These are phyloP conservation scores for Cladorhizidae sp. DNA, from an alignment of 37 sponge, comb jelly and placozoan species.

Conservation along the genomic window DNA sequence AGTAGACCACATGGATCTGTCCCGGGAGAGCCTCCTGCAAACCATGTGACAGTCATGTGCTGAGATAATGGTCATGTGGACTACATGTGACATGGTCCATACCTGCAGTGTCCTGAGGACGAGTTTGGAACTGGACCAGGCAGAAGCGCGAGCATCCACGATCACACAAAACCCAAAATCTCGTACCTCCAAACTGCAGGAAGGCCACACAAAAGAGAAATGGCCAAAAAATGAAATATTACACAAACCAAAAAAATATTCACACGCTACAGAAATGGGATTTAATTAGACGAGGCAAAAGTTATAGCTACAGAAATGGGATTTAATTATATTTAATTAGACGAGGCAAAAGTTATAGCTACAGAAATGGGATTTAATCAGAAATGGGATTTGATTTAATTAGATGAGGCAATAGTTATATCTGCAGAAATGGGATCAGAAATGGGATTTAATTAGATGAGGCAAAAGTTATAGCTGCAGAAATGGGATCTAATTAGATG, in stretches of 20 bases:
- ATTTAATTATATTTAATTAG: no score
- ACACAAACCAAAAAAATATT: no score
- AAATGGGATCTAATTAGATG: no score
- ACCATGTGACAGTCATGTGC: conserved; percentile 4
- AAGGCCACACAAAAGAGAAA: background rate
- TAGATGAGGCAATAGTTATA: no score
- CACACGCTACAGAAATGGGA: no score
- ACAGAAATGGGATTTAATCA: background rate
- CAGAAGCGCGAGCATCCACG: conserved; percentile 61
- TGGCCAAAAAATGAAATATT: background rate
- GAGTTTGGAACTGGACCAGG: conserved; percentile 70
- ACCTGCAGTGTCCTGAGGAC: conserved; percentile 69
- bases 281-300: background rate
- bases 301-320: no score
- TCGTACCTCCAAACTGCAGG: conserved; percentile 61
- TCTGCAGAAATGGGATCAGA: background rate
- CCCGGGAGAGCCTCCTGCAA: conserved; percentile 70
- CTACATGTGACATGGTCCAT: background rate
- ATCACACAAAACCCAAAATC: conserved; percentile 74
- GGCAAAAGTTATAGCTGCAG: no score
- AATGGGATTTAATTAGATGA: background rate
- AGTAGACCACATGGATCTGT: conserved; percentile 68
- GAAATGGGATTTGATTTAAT: no score
- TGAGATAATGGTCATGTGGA: background rate
- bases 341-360: no score